Evolutionary conservation across 2,797 vertebrate species (phyloP), one percentile per base, ranked within the genome.

Genomic region (Rallus crepitans): DNA sequence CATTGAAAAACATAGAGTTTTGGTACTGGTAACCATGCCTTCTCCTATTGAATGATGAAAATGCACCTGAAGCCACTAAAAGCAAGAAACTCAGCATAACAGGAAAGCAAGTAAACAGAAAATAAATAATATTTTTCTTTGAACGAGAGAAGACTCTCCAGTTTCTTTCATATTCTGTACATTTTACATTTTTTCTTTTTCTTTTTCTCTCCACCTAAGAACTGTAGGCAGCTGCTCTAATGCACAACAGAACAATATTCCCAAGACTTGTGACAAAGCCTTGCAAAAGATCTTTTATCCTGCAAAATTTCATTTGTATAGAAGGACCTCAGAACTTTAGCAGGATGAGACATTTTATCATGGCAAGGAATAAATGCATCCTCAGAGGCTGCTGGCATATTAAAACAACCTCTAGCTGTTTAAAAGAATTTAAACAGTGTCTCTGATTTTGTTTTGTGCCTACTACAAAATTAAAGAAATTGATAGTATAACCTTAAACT

Each of bases 381-480:
- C 84, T 85, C 45, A 48, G 40, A 93, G n/a, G 33, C 81, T 82
- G 31, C 23, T 53, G 30, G 75, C 27, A n/a, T 64, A 82, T 63
- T 68, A 84, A 73, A 92, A 93, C 25, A 93, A 82, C 9, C 11
- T 27, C n/a, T 60, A 55, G 53, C 18, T 50, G 15, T 80, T 91
- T 75, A 85, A 93, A 96, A 93, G 40, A 45, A 61, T 70, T 42
- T 91, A 80, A 23, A 6, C 7, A 53, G 6, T 64, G 12, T 53
- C 14, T 93, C 35, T 2, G 56, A 63, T 73, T 90, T 81, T 84
- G 23, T 66, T 71, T 87, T 60, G 39, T 81, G 45, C 31, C 27
- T 59, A 59, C 63, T 80, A 83, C n/a, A 87, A 95, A 95, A 80
- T 69, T 80, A 87, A 87, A 76, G 21, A 64, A 75, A 37, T 57